Evolutionary conservation across 1,140 invertebrate genomes (phyloP).

Genomic region (Danaus melanippus): DNA sequence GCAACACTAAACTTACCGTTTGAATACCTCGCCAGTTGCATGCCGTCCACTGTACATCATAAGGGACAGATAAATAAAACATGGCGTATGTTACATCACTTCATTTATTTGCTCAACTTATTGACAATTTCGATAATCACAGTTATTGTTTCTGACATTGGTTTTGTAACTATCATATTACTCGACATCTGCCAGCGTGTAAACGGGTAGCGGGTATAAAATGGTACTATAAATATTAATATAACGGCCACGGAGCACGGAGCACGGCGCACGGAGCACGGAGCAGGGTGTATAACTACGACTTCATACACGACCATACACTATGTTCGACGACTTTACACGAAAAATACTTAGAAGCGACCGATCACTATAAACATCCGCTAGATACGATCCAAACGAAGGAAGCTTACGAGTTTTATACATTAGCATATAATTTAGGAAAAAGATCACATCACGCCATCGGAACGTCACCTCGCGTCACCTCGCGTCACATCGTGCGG

Average conservation of each 20-base stretch:
- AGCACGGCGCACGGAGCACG: constrained; percentile 7
- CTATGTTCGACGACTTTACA: no score
- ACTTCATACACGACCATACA: no score
- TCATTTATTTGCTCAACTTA: constrained; percentile 72
- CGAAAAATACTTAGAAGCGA: no score
- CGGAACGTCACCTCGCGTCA: constrained; percentile 61
- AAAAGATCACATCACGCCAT: constrained; percentile 67
- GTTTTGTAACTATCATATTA: constrained; percentile 63
- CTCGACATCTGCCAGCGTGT: constrained; percentile 58
- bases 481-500: constrained; percentile 50
- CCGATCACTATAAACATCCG: no score
- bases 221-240: constrained; percentile 66
- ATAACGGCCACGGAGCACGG: constrained; percentile 55
- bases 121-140: constrained; percentile 72
- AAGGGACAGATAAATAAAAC: no score
- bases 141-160: constrained; percentile 68
- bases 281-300: no score
- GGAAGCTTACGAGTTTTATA: no score
- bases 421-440: not conserved
- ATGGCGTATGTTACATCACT: constrained; percentile 46
- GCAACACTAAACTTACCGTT: no score
- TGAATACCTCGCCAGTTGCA: no score
- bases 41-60: no score
- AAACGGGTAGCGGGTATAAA: constrained; percentile 67
- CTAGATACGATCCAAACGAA: no score